Evolutionary conservation across 2,888 invertebrate species (phyloP), one percentile per base, ranked within the genome.

Genomic region (Autographa gamma): DNA sequence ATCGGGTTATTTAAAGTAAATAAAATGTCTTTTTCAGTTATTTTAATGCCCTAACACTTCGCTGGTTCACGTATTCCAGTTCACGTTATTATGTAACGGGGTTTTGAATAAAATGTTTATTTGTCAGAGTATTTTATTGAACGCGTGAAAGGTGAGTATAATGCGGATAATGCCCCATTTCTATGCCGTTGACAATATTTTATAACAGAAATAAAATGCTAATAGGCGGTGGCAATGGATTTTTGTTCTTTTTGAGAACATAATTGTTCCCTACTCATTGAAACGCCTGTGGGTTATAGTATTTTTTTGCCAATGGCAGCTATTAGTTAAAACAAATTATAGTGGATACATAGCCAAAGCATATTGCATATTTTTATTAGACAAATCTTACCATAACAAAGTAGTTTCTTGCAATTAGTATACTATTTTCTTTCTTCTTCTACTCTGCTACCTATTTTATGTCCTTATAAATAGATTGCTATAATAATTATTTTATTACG

Each of bases 1-100:
- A 63, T 74, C 18, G 69, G 56, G 48, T 74, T 14, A 38, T 58
- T 63, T 52, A 56, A 69, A 71, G 13, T n/a, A 74, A 66, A 79
- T 59, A 52, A 48, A 69, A 4, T 9, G 1, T 32, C 19, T 1
- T 11, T 61, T 48, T 58, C 4, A 63, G 54, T 18, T 18, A 60
- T 68, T 66, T 64, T 54, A 59, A 38, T 67, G 52, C 52, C 54
- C 18, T 32, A 60, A 43, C 31, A 18, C 13, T 38, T 25, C 14
- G 61, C 14, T 58, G 43, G 14, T 0, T 64, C 32, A 54, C 38
- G 34, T 19, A 43, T n/a, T 56, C 14, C 19, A 32, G 25, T 18
- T 13, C 2, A 38, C 19, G 11, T 2, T 52, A 3, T 67, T 38
- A 19, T 58, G 31, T 52, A 18, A 14, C 31, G 13, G 31, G n/a